Evolutionary conservation across 2,797 vertebrate species (phyloP), one percentile per base, ranked within the genome.

Genomic region (Nannoperca australis): DNA sequence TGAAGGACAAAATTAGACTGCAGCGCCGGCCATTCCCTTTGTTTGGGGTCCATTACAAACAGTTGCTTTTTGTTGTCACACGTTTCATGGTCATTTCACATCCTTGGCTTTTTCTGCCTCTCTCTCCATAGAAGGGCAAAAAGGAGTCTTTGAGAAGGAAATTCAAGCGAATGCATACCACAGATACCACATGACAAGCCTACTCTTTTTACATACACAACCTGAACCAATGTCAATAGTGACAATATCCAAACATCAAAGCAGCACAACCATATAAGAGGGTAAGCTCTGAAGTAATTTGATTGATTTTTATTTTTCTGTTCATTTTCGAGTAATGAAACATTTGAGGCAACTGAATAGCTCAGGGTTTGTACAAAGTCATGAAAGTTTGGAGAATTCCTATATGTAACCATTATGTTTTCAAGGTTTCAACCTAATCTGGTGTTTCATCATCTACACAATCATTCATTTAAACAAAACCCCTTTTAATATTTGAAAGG

Each of bases 1-100:
- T 89, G 2, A 20, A 62, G 80, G 83, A 59, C 75, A 81, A 91
- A 92, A 83, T 91, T 90, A 90, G 86, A 83, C 59, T 79, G 61
- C 67, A 22, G 55, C 9, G 8, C 64, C 27, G 89, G 79, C 77
- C 73, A 0, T 44, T 64, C 49, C 70, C 83, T 89, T 92, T 92
- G 84, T 88, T 83, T 73, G 56, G 45, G 61, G 74, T 78, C 79
- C 74, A 64, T 90, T 75, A 81, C 50, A 88, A 88, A 85, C 80
- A 79, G 73, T 82, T 58, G 55, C 40, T 69, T 76, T 90, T 78
- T 78, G 85, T 85, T 76, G 85, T 86, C 77, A 73, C 85, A 75
- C 69, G 24, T 83, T 74, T 85, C 66, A 72, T 62, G 76, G 83
- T 75, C n/a, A 1, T 27, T 58, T 67, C 55, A 18, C 64, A 75